phyloP scores from a whole-genome alignment of 2,113 vertebrate species.

The Shinisaurus crocodilurus region DNA sequence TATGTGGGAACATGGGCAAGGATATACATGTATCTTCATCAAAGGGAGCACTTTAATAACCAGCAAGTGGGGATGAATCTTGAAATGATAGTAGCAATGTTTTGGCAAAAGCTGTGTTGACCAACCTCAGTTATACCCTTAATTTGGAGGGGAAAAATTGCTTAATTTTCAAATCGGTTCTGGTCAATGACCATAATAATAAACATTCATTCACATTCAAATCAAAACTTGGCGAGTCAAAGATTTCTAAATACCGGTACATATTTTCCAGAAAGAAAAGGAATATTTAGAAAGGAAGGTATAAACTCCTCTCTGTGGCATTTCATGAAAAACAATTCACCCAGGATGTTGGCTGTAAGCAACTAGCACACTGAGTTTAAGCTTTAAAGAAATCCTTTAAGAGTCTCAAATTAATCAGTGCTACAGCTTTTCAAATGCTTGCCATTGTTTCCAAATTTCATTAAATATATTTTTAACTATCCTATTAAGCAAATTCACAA shows the following conservation, averaged over 20 bases:
- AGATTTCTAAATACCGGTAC: background rate
- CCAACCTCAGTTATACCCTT: background rate
- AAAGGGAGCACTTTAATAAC: too few relatives aligned
- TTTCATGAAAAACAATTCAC: slow-evolving; percentile 10
- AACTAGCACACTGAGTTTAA: slow-evolving; percentile 16
- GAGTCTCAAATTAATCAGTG: slow-evolving; percentile 14
- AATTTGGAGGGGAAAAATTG: too few relatives aligned
- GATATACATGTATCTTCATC: too few relatives aligned
- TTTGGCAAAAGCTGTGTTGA: background rate
- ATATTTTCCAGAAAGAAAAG: background rate
- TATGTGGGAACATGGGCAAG: too few relatives aligned
- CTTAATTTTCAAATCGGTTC: too few relatives aligned
- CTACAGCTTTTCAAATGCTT: background rate
- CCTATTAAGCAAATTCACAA: slow-evolving; percentile 15
- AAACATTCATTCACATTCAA: background rate
- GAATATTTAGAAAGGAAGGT: background rate
- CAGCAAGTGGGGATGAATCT: background rate
- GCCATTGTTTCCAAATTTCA: background rate
- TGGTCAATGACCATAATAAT: too few relatives aligned
- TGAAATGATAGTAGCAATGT: background rate
- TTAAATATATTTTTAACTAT: slow-evolving; percentile 10
- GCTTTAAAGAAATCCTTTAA: slow-evolving; percentile 24
- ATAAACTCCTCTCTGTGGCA: slow-evolving; percentile 3
- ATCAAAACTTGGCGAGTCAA: background rate
- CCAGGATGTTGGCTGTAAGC: slow-evolving; percentile 1